Evolutionary conservation across 2,888 invertebrate species (phyloP).

Genomic region (Synanthedon tipuliformis): DNA sequence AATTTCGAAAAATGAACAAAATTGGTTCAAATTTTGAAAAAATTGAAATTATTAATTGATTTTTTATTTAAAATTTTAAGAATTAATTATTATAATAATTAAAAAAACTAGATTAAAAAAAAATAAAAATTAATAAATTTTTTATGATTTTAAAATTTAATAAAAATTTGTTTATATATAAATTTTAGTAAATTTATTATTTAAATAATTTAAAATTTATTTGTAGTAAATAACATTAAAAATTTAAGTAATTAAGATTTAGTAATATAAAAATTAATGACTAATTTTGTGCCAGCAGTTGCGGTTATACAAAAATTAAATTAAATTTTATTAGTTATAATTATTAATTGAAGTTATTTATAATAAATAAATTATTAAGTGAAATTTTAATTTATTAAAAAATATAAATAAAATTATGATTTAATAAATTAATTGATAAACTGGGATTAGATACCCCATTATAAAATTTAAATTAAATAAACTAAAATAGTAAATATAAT

Average conservation of each 20-base stretch:
- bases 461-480: slow-evolving; percentile 63
- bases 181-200: slow-evolving; percentile 56
- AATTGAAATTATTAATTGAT: no score
- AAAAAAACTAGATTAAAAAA: slow-evolving; percentile 22
- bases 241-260: slow-evolving; percentile 67
- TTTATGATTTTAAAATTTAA: slow-evolving; percentile 62
- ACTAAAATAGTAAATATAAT: slow-evolving; percentile 69
- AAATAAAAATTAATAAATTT: slow-evolving; percentile 50
- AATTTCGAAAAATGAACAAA: no score
- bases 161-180: slow-evolving; percentile 67
- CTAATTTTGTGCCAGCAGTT: slow-evolving; percentile 78
- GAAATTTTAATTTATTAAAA: slow-evolving; percentile 68
- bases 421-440: slow-evolving; percentile 61
- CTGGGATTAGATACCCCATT: slow-evolving; percentile 80
- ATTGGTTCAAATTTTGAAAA: no score
- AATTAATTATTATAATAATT: no score
- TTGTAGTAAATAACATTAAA: slow-evolving; percentile 43
- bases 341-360: slow-evolving; percentile 31
- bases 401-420: slow-evolving; percentile 35
- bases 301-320: slow-evolving; percentile 75
- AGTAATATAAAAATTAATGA: slow-evolving; percentile 69
- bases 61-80: no score
- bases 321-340: slow-evolving; percentile 64
- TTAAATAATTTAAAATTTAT: slow-evolving; percentile 44
- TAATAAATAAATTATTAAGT: slow-evolving; percentile 62